Evolutionary conservation across 2,113 vertebrate species (phyloP).

Genomic region (Caracal caracal): DNA sequence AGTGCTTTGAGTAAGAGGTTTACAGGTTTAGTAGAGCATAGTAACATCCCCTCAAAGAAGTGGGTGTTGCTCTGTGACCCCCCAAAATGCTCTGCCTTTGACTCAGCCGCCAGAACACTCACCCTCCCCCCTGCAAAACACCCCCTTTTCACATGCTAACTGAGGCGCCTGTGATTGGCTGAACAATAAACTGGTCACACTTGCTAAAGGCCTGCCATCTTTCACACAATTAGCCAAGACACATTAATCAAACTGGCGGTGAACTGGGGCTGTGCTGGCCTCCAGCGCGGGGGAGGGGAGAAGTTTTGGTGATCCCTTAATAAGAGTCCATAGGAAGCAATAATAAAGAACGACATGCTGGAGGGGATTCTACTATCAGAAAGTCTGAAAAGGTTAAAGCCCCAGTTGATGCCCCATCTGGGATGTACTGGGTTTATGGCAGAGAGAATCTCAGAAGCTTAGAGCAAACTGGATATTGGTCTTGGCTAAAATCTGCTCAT

Average conservation of each 20-base stretch:
- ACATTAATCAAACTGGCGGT: conserved; percentile 88
- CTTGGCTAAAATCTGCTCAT: not conserved
- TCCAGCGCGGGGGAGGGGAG: conserved; percentile 64
- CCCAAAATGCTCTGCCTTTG: conserved; percentile 85
- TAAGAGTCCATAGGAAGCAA: conserved; percentile 15
- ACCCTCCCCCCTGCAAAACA: conserved; percentile 71
- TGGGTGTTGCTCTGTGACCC: conserved; percentile 87
- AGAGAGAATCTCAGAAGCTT: not conserved
- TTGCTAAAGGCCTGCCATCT: conserved; percentile 84
- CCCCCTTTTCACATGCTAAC: conserved; percentile 87
- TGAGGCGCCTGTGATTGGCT: conserved; percentile 75
- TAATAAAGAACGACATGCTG: not conserved
- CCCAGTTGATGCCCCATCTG: not conserved
- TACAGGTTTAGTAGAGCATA: conserved; percentile 89
- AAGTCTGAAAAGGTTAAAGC: not conserved
- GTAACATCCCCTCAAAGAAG: conserved; percentile 89
- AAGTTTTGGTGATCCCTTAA: not conserved
- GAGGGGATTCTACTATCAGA: not conserved
- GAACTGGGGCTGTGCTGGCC: conserved; percentile 80
- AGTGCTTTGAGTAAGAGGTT: conserved; percentile 84
- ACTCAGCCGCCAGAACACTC: conserved; percentile 83
- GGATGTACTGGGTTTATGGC: not conserved
- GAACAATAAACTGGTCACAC: conserved; percentile 88
- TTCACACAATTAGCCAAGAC: conserved; percentile 89
- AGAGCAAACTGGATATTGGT: not conserved